Base-by-base conservation (phyloP, 2,888 invertebrate genomes). In the Tolmerus cingulatus region DNA sequence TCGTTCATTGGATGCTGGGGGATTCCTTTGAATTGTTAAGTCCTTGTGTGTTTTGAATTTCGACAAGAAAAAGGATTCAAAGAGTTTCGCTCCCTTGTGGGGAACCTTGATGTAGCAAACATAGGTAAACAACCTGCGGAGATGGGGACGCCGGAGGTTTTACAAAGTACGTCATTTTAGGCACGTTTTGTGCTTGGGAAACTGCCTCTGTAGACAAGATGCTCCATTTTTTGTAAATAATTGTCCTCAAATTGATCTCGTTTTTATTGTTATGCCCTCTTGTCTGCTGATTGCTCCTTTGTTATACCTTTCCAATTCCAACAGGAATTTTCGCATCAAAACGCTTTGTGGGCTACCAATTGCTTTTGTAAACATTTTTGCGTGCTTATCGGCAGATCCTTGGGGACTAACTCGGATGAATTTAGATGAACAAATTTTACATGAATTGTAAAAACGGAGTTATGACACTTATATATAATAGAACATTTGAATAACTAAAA, bases 11-110 rank as follows among this genome's bases (percentile, higher is more conserved):
- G 57, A 82, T 57, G 82, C 57, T 66, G 57, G 57, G 51, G 82
- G 57, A 82, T 82, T 37, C 82, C 57, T 82, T 82, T 82, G 57
- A 66, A 82, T 82, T 66, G n/a, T 57, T 57, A 82, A 57, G 66
- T 57, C 34, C 30, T 19, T 82, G 82, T 82, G 82, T 82, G 82
- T 46, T 82, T 82, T 57, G 82, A 82, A 82, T 82, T 82, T 51
- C 30, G 37, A 82, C 16, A 9, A 82, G 82, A 34, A 37, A 51
- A 81, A 37, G 30, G 34, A 82, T 23, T 66, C 66, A 66, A 66
- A 66, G 66, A 66, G 23, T 66, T 66, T 27, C 12, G 27, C 19
- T 66, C 66, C 66, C 66, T 66, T 66, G 66, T 66, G 66, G 66
- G 66, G 66, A 27, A 66, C 27, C 66, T 66, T 27, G 66, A 23